Percentiles rank a stretch among this genome's conserved stretches.
These are phyloP conservation scores for Phymatocera aterrima DNA, from an alignment of 2,888 invertebrate genomes.

Conservation along the genomic window DNA sequence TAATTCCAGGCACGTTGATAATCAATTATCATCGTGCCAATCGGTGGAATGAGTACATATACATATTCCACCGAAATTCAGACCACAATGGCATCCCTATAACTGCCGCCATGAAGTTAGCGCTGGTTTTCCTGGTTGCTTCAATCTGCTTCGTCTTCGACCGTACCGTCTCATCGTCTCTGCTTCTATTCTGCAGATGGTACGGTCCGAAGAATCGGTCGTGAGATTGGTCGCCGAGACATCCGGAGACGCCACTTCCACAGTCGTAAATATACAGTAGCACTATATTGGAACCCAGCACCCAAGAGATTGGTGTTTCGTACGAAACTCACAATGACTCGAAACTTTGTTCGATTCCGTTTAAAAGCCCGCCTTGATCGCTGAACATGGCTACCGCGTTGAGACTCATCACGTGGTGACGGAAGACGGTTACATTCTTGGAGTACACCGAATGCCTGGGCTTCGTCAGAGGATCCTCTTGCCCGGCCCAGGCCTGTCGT, in stretches of 20 bases:
- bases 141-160: no score
- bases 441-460: conserved; percentile 84
- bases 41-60: no score
- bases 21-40: no score
- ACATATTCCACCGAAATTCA: no score
- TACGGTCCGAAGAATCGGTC: conserved; percentile 13
- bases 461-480: conserved; percentile 70
- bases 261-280: neutral
- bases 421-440: conserved; percentile 87
- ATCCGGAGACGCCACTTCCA: neutral
- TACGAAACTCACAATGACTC: neutral
- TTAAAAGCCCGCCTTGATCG: conserved; percentile 69
- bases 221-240: neutral
- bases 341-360: neutral
- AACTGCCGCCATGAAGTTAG: neutral
- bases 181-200: conserved; percentile 9
- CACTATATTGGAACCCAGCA: neutral
- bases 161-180: no score
- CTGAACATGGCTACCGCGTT: conserved; percentile 80
- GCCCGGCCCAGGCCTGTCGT: conserved; percentile 75
- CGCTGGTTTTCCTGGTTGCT: neutral
- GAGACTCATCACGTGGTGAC: conserved; percentile 82
- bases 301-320: neutral
- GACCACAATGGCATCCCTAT: neutral
- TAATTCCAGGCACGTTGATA: no score